Evolutionary conservation across 2,113 vertebrate species (phyloP).

Genomic region (Hemichromis elongatus): DNA sequence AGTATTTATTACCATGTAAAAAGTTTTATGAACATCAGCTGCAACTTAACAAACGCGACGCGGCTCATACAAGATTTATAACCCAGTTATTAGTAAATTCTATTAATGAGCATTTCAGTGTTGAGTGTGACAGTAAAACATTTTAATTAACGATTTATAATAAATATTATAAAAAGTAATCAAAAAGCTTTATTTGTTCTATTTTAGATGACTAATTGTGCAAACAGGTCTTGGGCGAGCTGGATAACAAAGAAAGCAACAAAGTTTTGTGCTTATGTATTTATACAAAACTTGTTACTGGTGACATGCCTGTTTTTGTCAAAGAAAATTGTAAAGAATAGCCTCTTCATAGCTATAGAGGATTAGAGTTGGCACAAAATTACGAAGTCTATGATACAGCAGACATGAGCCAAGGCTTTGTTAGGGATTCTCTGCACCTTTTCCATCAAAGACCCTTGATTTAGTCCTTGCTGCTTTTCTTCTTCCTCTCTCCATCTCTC

Average conservation of each 20-base stretch:
- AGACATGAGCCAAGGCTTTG: constrained; percentile 59
- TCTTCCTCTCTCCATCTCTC: constrained; percentile 54
- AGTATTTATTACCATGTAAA: background rate
- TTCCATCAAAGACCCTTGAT: constrained; percentile 64
- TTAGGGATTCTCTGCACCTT: constrained; percentile 64
- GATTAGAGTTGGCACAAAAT: constrained; percentile 58
- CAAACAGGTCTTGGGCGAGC: background rate
- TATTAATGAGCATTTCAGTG: background rate
- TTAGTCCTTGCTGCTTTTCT: constrained; percentile 57
- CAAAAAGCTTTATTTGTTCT: background rate
- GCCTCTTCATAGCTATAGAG: constrained; percentile 41
- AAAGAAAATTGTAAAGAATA: constrained; percentile 19
- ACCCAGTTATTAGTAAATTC: background rate
- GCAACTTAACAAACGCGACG: background rate
- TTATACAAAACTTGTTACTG: background rate
- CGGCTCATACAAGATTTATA: background rate
- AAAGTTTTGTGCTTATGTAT: background rate
- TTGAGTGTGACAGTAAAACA: background rate
- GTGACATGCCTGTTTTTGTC: background rate
- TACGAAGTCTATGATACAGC: constrained; percentile 58
- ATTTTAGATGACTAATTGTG: background rate
- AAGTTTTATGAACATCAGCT: background rate
- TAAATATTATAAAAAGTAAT: background rate
- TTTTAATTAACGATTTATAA: background rate
- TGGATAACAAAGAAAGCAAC: fast-evolving